phyloP scores from a whole-genome alignment of 2,888 invertebrate genomes.

The Elegia similella region DNA sequence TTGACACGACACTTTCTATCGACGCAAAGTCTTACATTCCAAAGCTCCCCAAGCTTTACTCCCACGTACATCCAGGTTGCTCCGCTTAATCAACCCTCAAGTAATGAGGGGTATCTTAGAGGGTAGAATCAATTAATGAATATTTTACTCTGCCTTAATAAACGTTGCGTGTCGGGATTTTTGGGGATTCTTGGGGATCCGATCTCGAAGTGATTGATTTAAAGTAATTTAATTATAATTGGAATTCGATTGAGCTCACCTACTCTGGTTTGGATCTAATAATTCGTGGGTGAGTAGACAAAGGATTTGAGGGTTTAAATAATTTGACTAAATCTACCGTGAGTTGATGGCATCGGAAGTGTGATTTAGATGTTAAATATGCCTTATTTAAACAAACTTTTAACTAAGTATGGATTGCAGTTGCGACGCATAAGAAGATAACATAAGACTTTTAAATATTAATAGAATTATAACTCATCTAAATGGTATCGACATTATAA shows the following conservation, averaged over 20 bases:
- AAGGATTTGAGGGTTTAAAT: background rate
- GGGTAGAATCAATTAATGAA: constrained; percentile 79
- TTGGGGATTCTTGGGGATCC: constrained; percentile 59
- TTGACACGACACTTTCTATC: constrained; percentile 19
- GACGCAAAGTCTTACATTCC: constrained; percentile 28
- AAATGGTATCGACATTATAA: too few species aligned
- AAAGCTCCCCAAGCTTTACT: constrained; percentile 41
- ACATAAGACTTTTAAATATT: too few species aligned
- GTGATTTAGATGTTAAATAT: too few species aligned
- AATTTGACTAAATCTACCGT: background rate
- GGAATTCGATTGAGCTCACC: constrained; percentile 22
- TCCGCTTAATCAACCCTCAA: constrained; percentile 73
- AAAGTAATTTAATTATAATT: constrained; percentile 56
- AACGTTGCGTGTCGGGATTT: constrained; percentile 74
- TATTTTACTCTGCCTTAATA: constrained; percentile 76
- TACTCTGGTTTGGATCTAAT: constrained; percentile 10
- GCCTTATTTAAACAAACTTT: too few species aligned
- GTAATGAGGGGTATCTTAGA: constrained; percentile 69
- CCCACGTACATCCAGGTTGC: constrained; percentile 66
- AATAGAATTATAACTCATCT: too few species aligned
- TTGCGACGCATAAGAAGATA: too few species aligned
- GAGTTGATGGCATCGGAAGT: background rate
- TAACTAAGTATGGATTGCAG: too few species aligned
- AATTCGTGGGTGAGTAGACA: constrained; percentile 7
- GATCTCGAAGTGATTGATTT: constrained; percentile 57